Conservation (phyloP, 2,797 vertebrate species). For the Halcyon badia region DNA sequence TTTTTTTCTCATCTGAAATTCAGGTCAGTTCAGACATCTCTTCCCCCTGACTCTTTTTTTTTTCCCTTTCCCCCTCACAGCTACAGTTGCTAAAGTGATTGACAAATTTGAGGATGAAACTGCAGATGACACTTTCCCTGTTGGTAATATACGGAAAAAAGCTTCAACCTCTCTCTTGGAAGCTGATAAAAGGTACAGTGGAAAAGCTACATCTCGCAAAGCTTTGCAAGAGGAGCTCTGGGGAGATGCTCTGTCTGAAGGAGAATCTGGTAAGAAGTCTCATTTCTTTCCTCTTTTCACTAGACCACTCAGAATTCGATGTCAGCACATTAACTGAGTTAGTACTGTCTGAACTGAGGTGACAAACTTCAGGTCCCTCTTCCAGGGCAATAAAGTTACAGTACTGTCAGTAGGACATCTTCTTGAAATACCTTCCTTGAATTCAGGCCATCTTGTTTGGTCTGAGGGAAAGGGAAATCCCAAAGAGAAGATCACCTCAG, state of each 20-base stretch:
- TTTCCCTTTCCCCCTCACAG: slow-evolving; percentile 35
- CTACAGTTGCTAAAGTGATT: slow-evolving; percentile 90
- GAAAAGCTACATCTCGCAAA: slow-evolving; percentile 88
- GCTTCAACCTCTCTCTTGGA: slow-evolving; percentile 82
- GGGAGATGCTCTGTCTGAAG: slow-evolving; percentile 74
- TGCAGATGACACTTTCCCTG: slow-evolving; percentile 67
- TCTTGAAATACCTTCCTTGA: background rate
- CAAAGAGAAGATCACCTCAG: background rate
- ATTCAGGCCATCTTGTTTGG: background rate
- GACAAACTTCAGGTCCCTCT: background rate
- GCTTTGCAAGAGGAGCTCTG: slow-evolving; percentile 82
- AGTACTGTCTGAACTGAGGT: background rate
- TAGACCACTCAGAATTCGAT: background rate
- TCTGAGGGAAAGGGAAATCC: background rate
- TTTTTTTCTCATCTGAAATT: background rate
- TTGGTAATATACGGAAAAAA: slow-evolving; percentile 84
- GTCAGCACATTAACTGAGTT: background rate
- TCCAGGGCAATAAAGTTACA: background rate
- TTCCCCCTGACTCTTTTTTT: accelerated
- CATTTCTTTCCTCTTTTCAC: background rate
- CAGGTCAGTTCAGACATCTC: background rate
- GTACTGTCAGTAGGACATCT: background rate
- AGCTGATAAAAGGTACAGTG: slow-evolving; percentile 88
- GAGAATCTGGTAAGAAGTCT: slow-evolving; percentile 77
- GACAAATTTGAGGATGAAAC: slow-evolving; percentile 86